phyloP scores from a whole-genome alignment of 2,113 vertebrate genomes.

The Gymnobelideus leadbeateri region DNA sequence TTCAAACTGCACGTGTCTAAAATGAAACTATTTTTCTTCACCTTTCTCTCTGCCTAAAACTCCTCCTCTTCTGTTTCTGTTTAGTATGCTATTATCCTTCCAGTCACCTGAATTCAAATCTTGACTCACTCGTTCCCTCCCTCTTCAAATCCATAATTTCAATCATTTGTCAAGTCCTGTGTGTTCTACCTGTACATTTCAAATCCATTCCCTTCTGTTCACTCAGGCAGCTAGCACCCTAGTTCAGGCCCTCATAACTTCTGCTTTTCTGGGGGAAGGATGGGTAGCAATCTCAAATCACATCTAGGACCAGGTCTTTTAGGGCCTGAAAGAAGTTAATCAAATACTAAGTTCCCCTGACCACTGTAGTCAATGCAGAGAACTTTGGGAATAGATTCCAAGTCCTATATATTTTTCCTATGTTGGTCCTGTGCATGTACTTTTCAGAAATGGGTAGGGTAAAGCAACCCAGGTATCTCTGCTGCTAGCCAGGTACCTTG shows the following conservation, averaged over 20 bases:
- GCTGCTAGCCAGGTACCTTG: background rate
- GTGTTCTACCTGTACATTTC: background rate
- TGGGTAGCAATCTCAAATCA: background rate
- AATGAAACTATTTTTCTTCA: background rate
- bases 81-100: background rate
- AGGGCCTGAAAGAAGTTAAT: too few species aligned
- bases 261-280: background rate
- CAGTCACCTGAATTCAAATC: background rate
- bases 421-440: background rate
- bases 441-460: background rate
- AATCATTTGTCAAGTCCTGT: background rate
- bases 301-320: background rate
- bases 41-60: background rate
- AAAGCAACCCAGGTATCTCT: background rate
- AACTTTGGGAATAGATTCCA: too few species aligned
- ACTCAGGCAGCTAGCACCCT: background rate
- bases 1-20: background rate
- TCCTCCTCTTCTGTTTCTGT: background rate
- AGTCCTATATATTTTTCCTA: background rate
- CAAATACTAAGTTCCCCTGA: too few species aligned
- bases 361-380: too few species aligned
- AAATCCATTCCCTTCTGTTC: background rate
- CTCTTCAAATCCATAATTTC: background rate
- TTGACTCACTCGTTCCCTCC: background rate
- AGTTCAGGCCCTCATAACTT: background rate